These are phyloP conservation scores for Lasioglossum lativentre DNA, from an alignment of 2,888 invertebrate genomes.

Conservation along the genomic window DNA sequence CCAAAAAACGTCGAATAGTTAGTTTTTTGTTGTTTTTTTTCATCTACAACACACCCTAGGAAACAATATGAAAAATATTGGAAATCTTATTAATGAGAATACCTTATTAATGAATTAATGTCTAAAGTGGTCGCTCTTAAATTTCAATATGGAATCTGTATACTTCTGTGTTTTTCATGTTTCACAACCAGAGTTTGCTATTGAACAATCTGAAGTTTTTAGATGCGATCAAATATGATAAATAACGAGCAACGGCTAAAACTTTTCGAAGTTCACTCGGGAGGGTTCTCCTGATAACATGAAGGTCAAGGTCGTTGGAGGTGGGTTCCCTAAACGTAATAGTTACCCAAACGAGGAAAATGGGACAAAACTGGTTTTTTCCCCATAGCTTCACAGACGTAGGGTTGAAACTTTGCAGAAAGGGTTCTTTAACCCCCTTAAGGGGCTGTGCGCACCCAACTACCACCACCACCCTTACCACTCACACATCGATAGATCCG, in stretches of 20 bases:
- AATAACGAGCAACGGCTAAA: too few species aligned
- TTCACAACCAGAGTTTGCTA: too few species aligned
- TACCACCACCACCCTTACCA: too few species aligned
- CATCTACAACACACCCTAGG: not conserved
- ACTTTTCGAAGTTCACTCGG: not conserved
- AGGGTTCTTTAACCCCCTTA: not conserved
- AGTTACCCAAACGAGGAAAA: not conserved
- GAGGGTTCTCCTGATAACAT: not conserved
- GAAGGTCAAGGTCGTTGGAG: not conserved
- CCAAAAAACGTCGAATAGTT: not conserved
- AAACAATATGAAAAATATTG: not conserved
- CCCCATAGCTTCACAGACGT: not conserved
- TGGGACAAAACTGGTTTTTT: not conserved
- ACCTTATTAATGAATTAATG: not conserved
- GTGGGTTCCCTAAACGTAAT: not conserved
- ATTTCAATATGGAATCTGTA: too few species aligned
- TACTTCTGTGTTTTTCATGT: too few species aligned
- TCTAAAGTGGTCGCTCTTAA: too few species aligned
- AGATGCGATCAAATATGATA: too few species aligned
- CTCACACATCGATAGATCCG: too few species aligned
- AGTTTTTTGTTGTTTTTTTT: not conserved
- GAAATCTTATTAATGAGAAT: too few species aligned
- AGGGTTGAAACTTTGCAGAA: not conserved
- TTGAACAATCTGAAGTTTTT: too few species aligned
- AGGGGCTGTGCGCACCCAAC: too few species aligned